Evolutionary conservation across 2,113 vertebrate species (phyloP).

Genomic region (Salvelinus namaycush): DNA sequence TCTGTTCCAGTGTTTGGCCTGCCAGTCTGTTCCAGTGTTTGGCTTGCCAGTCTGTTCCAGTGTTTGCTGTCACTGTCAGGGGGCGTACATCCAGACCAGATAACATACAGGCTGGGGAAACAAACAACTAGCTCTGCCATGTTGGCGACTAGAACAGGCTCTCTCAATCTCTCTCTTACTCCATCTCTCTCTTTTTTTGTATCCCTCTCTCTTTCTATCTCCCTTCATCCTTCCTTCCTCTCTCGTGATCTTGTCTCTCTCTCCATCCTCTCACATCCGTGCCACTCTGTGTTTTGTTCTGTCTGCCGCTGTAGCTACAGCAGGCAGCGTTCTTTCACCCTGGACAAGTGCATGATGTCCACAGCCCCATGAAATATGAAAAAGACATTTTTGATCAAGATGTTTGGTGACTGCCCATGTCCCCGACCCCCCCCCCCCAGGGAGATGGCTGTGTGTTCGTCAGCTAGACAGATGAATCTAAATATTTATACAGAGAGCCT

Average conservation of each 20-base stretch:
- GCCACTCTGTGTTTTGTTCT: neutral
- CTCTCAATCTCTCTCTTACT: no score
- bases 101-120: slow-evolving; percentile 7
- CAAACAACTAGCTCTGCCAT: neutral
- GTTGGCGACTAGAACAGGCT: neutral
- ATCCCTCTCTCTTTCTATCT: no score
- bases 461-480: slow-evolving; percentile 36
- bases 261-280: no score
- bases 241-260: no score
- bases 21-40: no score
- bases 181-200: no score
- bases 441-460: slow-evolving; percentile 10
- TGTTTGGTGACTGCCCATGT: slow-evolving; percentile 25
- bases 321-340: neutral
- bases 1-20: no score
- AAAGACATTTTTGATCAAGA: slow-evolving; percentile 30
- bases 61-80: neutral
- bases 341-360: slow-evolving; percentile 9
- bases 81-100: neutral
- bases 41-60: no score
- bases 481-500: slow-evolving; percentile 35
- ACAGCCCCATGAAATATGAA: slow-evolving; percentile 7
- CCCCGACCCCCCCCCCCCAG: neutral
- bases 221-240: no score
- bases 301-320: neutral